Base-by-base conservation (phyloP, 92 coral and sea anemone genomes). In the Micromussa lordhowensis region DNA sequence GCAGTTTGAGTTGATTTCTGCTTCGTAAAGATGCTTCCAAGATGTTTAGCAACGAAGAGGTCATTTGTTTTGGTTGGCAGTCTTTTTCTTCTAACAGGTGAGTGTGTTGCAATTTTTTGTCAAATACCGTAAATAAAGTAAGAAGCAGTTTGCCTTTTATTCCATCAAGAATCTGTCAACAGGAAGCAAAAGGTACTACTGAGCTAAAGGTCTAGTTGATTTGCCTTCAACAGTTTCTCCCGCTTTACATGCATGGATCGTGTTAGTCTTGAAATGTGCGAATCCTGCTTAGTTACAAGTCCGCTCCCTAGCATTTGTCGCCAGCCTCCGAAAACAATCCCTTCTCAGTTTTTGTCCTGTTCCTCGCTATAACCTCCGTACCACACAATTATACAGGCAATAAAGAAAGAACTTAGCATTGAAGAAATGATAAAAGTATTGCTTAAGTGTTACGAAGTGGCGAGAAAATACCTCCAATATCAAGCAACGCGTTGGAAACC, bases 1-100 rank as follows among this genome's bases (percentile, higher is more conserved):
- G 63, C 63, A 86, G 82, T 76, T 82, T 86, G 77, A 76, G 44
- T 18, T 19, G 59, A 77, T 38, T 58, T 85, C 75, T 29, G 17
- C 49, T 64, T 34, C 77, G 66, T 63, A 66, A 86, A 86, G 89
- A 86, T 86, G 89, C 64, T 77, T 78, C 89, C 16, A n/a, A 51
- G 83, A 75, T 86, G 89, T n/a, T 48, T 63, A 34, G 22, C 64
- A 48, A 36, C 61, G 73, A 75, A 48, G 30, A 40, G 68, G 59
- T 31, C 81, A 61, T 44, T 86, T 86, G 68, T 77, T 63, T 48
- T 77, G 61, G 71, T 86, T 28, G 64, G 66, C 83, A 77, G 66
- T n/a, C 32, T 86, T 78, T 17, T 44, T 21, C 66, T 63, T 73
- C 11, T 86, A 34, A 61, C 89, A 77, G 89, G 89, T 86, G 63